Conservation (phyloP, 1,140 invertebrate species). For the Pseudomyrmex dendroicus region DNA sequence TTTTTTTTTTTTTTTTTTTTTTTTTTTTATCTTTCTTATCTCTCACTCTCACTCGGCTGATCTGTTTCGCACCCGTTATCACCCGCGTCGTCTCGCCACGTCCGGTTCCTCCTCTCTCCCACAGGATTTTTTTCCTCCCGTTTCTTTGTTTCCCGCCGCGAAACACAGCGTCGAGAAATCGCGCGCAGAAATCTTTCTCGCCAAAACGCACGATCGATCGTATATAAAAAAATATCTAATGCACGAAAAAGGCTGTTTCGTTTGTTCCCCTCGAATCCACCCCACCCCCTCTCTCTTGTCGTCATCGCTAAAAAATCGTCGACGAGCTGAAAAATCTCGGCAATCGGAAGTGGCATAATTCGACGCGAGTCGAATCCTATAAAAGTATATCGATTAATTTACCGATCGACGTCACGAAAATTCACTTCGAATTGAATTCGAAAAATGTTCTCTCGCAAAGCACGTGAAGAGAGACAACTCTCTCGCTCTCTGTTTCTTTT, state of each 20-base stretch:
- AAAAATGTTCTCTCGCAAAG: neutral
- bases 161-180: slow-evolving; percentile 33
- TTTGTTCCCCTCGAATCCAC: slow-evolving; percentile 10
- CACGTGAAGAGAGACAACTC: neutral
- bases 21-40: slow-evolving; percentile 5
- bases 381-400: slow-evolving; percentile 12
- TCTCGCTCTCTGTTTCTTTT: neutral
- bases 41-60: neutral
- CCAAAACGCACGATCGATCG: slow-evolving; percentile 29
- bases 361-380: slow-evolving; percentile 5
- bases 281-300: neutral
- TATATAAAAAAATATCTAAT: slow-evolving; percentile 56
- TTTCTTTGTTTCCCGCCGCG: neutral
- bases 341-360: slow-evolving; percentile 9
- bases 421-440: neutral
- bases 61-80: neutral
- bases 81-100: neutral
- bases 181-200: neutral
- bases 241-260: slow-evolving; percentile 42
- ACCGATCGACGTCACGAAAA: slow-evolving; percentile 30
- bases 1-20: neutral
- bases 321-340: slow-evolving; percentile 31
- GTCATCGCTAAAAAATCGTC: slow-evolving; percentile 13
- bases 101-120: neutral
- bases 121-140: neutral